A percentile compares a stretch with the other conserved stretches of the same genome.
Conservation (phyloP, 2,113 vertebrate genomes). For the Sitta europaea region DNA sequence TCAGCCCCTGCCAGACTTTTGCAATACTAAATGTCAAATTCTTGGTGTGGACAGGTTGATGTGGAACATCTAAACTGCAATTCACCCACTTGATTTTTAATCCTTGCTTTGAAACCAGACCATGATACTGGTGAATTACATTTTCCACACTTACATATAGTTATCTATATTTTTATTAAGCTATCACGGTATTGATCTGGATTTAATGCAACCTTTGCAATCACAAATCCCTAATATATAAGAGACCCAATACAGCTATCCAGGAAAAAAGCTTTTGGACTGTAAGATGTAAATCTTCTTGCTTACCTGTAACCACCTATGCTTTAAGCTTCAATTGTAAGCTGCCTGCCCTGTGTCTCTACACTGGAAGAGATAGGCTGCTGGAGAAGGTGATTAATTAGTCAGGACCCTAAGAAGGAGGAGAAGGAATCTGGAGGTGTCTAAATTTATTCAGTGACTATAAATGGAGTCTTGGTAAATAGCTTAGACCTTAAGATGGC, state of each 20-base stretch:
- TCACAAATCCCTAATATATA: not conserved
- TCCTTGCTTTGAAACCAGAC: not conserved
- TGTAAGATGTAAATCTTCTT: not conserved
- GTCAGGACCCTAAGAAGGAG: not conserved
- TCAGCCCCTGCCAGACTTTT: not conserved
- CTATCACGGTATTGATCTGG: not conserved
- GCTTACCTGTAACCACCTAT: not conserved
- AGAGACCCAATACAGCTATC: not conserved
- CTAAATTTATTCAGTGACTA: not conserved
- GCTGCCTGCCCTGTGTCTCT: not conserved
- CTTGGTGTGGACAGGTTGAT: not conserved
- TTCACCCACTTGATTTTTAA: not conserved
- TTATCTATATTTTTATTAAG: not conserved
- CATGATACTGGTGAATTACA: not conserved
- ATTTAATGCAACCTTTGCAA: not conserved
- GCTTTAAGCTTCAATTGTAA: not conserved
- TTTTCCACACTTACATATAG: not conserved
- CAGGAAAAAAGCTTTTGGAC: not conserved
- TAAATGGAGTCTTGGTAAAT: not conserved
- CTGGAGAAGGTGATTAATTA: not conserved
- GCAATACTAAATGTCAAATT: not conserved
- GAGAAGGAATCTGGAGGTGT: not conserved
- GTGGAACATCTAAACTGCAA: not conserved
- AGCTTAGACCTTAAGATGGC: not conserved
- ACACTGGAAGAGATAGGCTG: not conserved